Percentiles rank a stretch among this genome's conserved stretches.
Conservation (phyloP, 2,797 vertebrate genomes). For the Thaleichthys pacificus region DNA sequence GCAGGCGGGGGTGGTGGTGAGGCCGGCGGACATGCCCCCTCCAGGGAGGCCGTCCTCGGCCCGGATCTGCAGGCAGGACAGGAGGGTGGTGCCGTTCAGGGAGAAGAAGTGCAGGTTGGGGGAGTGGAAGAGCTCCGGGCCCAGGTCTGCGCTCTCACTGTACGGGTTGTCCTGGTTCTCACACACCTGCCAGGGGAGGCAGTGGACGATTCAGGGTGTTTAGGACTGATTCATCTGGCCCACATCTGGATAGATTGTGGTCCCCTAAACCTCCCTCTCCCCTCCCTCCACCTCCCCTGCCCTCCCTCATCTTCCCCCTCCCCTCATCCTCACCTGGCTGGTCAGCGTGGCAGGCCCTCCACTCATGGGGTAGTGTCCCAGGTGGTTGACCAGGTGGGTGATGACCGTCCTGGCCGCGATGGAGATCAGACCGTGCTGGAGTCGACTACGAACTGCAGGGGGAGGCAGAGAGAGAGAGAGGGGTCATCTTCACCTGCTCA, state of each 20-base stretch:
- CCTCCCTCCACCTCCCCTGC: too few species aligned
- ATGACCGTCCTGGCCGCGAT: conserved; percentile 95
- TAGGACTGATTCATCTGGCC: too few species aligned
- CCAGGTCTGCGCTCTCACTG: conserved; percentile 90
- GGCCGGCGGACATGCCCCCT: conserved; percentile 90
- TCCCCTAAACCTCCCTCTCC: too few species aligned
- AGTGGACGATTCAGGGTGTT: too few species aligned
- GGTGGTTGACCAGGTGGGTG: conserved; percentile 95
- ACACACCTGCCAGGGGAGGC: conserved; percentile 75
- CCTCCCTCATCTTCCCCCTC: too few species aligned
- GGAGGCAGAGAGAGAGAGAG: conserved; percentile 5
- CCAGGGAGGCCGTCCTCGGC: conserved; percentile 90
- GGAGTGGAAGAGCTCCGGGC: conserved; percentile 94
- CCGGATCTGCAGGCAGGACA: conserved; percentile 90
- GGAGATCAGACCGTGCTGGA: conserved; percentile 95
- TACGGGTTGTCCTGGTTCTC: conserved; percentile 98
- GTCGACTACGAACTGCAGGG: conserved; percentile 87
- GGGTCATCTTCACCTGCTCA: not conserved
- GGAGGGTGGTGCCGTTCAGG: conserved; percentile 91
- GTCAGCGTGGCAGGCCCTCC: conserved; percentile 96
- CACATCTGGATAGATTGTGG: not conserved
- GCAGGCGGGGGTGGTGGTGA: conserved; percentile 88
- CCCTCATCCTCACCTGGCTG: conserved; percentile 75
- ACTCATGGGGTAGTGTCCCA: conserved; percentile 97
- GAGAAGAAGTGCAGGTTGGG: conserved; percentile 98